These are phyloP conservation scores for Dromius quadrimaculatus DNA, from an alignment of 2,888 invertebrate species.

Conservation along the genomic window DNA sequence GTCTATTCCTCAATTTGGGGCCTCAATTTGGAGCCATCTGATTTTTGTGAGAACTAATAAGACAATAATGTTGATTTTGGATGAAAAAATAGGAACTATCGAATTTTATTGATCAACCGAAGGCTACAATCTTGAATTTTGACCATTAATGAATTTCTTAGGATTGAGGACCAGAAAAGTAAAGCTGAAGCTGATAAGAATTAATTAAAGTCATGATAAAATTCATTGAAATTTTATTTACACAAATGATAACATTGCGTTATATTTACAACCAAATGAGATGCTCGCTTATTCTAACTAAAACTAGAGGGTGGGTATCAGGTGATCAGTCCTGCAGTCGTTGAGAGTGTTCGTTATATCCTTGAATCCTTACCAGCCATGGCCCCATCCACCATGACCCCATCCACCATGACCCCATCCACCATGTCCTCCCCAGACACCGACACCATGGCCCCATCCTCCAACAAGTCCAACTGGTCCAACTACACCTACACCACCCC, in stretches of 20 bases:
- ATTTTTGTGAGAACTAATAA: too few species aligned
- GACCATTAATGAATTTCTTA: too few species aligned
- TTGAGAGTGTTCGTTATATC: constrained; percentile 18
- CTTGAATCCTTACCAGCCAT: constrained; percentile 43
- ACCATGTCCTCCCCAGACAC: constrained; percentile 24
- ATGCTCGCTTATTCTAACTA: constrained; percentile 13
- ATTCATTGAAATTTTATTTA: constrained; percentile 26
- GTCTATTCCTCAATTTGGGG: too few species aligned
- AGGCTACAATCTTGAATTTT: too few species aligned
- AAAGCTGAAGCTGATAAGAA: too few species aligned
- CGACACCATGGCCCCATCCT: constrained; percentile 15
- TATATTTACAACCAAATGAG: constrained; percentile 47
- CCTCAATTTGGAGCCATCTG: too few species aligned
- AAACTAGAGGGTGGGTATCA: constrained; percentile 39
- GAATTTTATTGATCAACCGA: too few species aligned
- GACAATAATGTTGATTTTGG: too few species aligned
- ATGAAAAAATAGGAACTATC: too few species aligned
- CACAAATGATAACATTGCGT: constrained; percentile 27
- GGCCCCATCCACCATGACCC: constrained; percentile 45
- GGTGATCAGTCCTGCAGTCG: constrained; percentile 35
- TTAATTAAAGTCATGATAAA: too few species aligned
- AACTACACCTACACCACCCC: constrained; percentile 5
- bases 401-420: constrained; percentile 44
- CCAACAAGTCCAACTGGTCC: constrained; percentile 17
- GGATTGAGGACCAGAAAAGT: too few species aligned